These are phyloP conservation scores for Drosophila mayaguana DNA, from an alignment of 2,888 invertebrate species.

Conservation along the genomic window DNA sequence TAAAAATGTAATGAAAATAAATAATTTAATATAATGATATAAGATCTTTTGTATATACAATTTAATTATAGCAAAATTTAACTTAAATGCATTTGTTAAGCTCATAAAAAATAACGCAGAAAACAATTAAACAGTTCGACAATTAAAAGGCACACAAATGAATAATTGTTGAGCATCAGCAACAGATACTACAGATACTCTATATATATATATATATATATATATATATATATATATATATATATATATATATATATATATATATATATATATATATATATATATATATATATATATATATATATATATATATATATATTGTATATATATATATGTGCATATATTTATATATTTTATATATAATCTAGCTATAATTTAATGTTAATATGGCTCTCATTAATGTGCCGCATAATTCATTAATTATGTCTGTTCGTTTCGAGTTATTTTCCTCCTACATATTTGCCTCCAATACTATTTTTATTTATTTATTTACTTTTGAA, in stretches of 20 bases:
- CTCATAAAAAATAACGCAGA: slow-evolving; percentile 4
- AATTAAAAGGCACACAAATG: slow-evolving; percentile 31
- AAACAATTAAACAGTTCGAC: slow-evolving; percentile 51
- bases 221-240: background rate
- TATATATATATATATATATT: background rate
- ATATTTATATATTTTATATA: too few species aligned
- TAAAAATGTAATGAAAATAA: background rate
- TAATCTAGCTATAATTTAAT: slow-evolving; percentile 43
- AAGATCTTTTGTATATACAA: background rate
- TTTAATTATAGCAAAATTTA: background rate
- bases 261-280: too few species aligned
- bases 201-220: background rate
- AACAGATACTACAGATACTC: slow-evolving; percentile 11
- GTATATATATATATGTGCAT: too few species aligned
- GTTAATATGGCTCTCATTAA: slow-evolving; percentile 63
- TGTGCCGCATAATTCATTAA: slow-evolving; percentile 59
- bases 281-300: background rate
- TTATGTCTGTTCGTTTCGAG: slow-evolving; percentile 46
- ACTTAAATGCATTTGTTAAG: background rate
- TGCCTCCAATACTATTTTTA: slow-evolving; percentile 13
- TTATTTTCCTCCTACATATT: slow-evolving; percentile 2
- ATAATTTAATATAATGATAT: background rate
- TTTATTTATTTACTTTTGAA: background rate
- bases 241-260: too few species aligned
- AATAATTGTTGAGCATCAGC: slow-evolving; percentile 36